Evolutionary conservation across 1,140 invertebrate genomes (phyloP).

Genomic region (Drosophila ficusphila): DNA sequence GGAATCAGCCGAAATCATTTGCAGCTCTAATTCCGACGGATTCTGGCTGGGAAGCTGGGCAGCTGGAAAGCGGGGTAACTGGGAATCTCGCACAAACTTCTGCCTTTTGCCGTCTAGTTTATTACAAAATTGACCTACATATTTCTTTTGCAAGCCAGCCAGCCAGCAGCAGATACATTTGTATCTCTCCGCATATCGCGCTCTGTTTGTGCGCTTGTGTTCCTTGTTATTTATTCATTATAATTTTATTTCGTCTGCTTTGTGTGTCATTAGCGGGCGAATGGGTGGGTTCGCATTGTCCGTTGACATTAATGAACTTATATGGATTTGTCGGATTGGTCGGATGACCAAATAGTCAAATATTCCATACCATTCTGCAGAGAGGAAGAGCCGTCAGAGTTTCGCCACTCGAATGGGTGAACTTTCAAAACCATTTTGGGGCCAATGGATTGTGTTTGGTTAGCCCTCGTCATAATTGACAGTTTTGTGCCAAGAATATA

Average conservation of each 20-base stretch:
- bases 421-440: slow-evolving; percentile 40
- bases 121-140: slow-evolving; percentile 82
- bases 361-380: background rate
- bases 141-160: slow-evolving; percentile 51
- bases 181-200: slow-evolving; percentile 24
- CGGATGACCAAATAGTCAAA: slow-evolving; percentile 27
- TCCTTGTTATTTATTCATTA: slow-evolving; percentile 79
- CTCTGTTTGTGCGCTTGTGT: slow-evolving; percentile 19
- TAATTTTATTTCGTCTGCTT: slow-evolving; percentile 70
- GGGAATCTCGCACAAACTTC: slow-evolving; percentile 22
- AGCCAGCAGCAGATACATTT: slow-evolving; percentile 55
- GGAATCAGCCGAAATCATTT: slow-evolving; percentile 62
- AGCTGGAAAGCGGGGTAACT: slow-evolving; percentile 6
- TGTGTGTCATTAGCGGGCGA: slow-evolving; percentile 36
- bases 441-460: slow-evolving; percentile 21
- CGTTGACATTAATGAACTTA: slow-evolving; percentile 77
- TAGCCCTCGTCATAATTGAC: slow-evolving; percentile 71
- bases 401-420: slow-evolving; percentile 21
- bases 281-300: slow-evolving; percentile 55
- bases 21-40: slow-evolving; percentile 32
- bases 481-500: slow-evolving; percentile 79
- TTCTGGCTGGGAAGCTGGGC: slow-evolving; percentile 15
- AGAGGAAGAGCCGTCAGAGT: background rate
- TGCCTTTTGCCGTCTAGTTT: slow-evolving; percentile 58
- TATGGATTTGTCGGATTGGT: slow-evolving; percentile 68